Percentiles rank a stretch among this genome's conserved stretches.
Evolutionary conservation across 2,113 vertebrate genomes (phyloP).

Genomic region (Lates calcarifer): DNA sequence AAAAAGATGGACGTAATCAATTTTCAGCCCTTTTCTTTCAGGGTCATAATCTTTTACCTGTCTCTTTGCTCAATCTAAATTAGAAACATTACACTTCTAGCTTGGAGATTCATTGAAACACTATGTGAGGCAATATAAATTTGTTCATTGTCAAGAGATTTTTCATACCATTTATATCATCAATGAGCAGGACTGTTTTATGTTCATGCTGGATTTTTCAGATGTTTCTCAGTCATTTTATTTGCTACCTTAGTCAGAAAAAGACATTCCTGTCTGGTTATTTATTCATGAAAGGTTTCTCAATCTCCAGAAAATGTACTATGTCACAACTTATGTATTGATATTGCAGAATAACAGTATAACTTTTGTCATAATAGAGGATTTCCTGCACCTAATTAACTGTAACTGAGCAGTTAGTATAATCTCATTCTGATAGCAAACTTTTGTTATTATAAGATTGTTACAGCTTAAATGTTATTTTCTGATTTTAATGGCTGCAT

Average conservation of each 20-base stretch:
- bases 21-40: not conserved
- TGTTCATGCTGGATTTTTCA: not conserved
- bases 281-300: not conserved
- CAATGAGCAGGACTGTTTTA: not conserved
- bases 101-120: not conserved
- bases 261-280: not conserved
- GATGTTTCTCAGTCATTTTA: not conserved
- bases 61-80: not conserved
- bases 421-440: not conserved
- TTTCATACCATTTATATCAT: too few relatives aligned
- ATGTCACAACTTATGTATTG: not conserved
- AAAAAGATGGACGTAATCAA: not conserved
- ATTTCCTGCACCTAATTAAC: not conserved
- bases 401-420: not conserved
- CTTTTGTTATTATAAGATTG: not conserved
- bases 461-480: not conserved
- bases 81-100: not conserved
- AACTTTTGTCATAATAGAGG: too few relatives aligned
- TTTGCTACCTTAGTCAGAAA: not conserved
- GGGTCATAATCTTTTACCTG: not conserved
- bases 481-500: not conserved
- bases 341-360: not conserved
- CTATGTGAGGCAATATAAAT: not conserved
- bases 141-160: too few relatives aligned
- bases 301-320: not conserved